Evolutionary conservation across 2,797 vertebrate species (phyloP).

Genomic region (Pagetopsis macropterus): DNA sequence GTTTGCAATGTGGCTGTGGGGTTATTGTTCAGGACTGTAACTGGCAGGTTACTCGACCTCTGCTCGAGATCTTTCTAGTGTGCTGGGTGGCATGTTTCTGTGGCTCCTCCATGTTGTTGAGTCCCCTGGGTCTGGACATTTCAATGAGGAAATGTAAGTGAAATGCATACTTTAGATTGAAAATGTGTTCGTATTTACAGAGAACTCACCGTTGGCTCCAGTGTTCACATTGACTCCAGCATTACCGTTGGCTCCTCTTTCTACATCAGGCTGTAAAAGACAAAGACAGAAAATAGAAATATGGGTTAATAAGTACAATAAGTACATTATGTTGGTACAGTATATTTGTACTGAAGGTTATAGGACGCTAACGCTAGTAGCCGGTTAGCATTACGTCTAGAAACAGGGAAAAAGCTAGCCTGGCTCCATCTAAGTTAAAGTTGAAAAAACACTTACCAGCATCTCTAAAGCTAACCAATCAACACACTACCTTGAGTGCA

Average conservation of each 20-base stretch:
- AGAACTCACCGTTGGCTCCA: constrained; percentile 41
- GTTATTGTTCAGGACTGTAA: constrained; percentile 11
- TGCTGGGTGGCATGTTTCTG: constrained; percentile 57
- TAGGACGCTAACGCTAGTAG: too few relatives aligned
- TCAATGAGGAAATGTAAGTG: constrained; percentile 10
- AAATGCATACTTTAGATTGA: neutral
- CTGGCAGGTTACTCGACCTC: constrained; percentile 6
- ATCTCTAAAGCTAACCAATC: neutral
- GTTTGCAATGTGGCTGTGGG: neutral
- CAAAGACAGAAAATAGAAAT: constrained; percentile 4
- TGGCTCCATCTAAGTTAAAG: neutral
- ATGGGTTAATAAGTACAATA: neutral
- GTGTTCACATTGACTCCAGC: neutral
- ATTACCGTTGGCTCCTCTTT: neutral
- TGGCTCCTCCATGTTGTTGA: constrained; percentile 57
- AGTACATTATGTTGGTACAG: neutral
- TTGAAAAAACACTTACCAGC: neutral
- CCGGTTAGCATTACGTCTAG: neutral
- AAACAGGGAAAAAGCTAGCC: neutral
- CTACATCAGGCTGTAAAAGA: constrained; percentile 20
- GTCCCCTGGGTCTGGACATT: constrained; percentile 24
- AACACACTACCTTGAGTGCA: neutral
- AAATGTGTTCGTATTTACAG: neutral
- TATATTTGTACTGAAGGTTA: neutral
- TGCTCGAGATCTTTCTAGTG: constrained; percentile 23